Evolutionary conservation across 2,888 invertebrate genomes (phyloP).

Genomic region (Erebia ligea): DNA sequence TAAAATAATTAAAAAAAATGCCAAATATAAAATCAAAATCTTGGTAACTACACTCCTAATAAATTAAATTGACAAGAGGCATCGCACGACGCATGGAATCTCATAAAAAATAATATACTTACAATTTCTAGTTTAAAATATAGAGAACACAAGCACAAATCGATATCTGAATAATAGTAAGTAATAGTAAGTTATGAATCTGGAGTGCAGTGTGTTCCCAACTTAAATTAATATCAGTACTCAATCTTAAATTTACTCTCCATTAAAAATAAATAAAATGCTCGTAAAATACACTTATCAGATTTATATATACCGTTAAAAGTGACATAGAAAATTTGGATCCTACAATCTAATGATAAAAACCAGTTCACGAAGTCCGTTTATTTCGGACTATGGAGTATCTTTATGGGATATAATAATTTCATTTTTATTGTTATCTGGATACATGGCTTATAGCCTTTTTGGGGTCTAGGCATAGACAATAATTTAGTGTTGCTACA

Average conservation of each 20-base stretch:
- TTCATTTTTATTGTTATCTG: not conserved
- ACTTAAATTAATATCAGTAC: constrained; percentile 75
- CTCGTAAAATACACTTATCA: constrained; percentile 78
- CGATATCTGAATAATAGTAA: constrained; percentile 30
- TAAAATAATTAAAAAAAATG: constrained; percentile 23
- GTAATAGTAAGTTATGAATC: constrained; percentile 31
- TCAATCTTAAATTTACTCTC: constrained; percentile 68
- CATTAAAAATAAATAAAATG: constrained; percentile 79
- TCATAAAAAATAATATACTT: constrained; percentile 47
- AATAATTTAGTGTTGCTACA: constrained; percentile 23
- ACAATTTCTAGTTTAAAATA: constrained; percentile 50
- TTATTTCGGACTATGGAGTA: constrained; percentile 24
- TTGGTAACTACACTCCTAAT: constrained; percentile 67
- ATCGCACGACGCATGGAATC: constrained; percentile 48
- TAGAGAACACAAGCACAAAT: constrained; percentile 60
- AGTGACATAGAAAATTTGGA: constrained; percentile 81
- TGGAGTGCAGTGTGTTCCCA: constrained; percentile 63
- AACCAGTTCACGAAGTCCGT: constrained; percentile 61
- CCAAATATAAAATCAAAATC: constrained; percentile 47
- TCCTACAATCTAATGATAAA: constrained; percentile 77
- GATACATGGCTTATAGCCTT: not conserved
- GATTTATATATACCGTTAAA: constrained; percentile 72
- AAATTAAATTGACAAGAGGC: constrained; percentile 53
- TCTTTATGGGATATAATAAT: constrained; percentile 9
- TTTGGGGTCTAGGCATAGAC: constrained; percentile 19